Evolutionary conservation across 2,113 vertebrate genomes (phyloP).

Genomic region (Caretta caretta): DNA sequence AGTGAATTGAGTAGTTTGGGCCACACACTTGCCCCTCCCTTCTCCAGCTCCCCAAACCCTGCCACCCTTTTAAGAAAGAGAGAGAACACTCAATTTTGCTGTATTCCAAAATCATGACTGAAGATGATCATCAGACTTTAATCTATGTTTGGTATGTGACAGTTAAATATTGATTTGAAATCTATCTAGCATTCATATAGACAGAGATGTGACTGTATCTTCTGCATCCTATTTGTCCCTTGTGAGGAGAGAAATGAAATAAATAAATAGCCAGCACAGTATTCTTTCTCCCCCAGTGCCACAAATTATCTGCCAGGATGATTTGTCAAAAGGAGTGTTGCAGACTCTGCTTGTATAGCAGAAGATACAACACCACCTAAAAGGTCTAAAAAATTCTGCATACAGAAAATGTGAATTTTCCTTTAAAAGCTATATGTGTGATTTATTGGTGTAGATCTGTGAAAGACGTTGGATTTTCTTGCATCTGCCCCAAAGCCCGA

Average conservation of each 20-base stretch:
- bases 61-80: neutral
- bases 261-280: conserved; percentile 13
- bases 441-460: neutral
- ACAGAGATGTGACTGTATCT: neutral
- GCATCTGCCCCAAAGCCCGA: neutral
- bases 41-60: neutral
- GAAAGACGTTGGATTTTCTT: conserved; percentile 10
- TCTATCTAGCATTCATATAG: neutral
- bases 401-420: neutral
- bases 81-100: neutral
- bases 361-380: neutral
- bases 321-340: conserved; percentile 26
- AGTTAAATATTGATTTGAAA: neutral
- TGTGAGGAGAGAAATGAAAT: neutral
- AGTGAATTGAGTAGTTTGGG: neutral
- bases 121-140: neutral
- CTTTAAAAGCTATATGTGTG: conserved; percentile 4
- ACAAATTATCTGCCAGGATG: conserved; percentile 9
- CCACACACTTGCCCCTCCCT: neutral
- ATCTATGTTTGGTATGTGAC: neutral
- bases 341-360: neutral
- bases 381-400: neutral
- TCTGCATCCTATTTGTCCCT: neutral
- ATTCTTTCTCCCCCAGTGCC: neutral
- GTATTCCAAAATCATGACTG: neutral